Conservation (phyloP, 2,797 vertebrate species). For the Gobionotothen gibberifrons region DNA sequence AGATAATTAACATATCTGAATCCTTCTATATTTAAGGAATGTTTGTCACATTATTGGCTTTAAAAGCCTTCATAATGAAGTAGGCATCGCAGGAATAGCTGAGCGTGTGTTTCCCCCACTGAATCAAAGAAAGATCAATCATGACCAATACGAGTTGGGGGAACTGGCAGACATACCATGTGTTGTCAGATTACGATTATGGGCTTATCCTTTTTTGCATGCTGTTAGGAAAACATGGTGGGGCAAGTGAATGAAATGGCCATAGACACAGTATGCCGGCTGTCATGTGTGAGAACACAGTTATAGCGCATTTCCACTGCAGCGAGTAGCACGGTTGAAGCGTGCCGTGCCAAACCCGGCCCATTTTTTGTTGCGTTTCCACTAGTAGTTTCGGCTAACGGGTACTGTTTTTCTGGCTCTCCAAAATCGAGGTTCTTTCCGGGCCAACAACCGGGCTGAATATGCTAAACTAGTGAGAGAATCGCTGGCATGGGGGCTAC, state of each 20-base stretch:
- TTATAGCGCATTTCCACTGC: neutral
- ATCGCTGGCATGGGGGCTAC: no score
- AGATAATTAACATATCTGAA: constrained; percentile 8
- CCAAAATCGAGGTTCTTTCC: no score
- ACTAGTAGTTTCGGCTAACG: no score
- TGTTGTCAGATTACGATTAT: constrained; percentile 53
- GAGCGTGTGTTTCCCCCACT: constrained; percentile 17
- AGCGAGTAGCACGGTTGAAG: no score
- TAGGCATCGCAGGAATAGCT: constrained; percentile 31
- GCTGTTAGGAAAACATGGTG: constrained; percentile 19
- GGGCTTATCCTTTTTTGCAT: constrained; percentile 36
- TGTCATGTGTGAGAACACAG: constrained; percentile 41
- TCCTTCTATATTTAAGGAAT: neutral
- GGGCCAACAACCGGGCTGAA: no score
- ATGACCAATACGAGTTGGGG: constrained; percentile 29
- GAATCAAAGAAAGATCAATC: constrained; percentile 35
- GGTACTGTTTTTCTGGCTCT: no score
- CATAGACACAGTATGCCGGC: neutral
- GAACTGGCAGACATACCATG: constrained; percentile 36
- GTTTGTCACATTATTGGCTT: constrained; percentile 8
- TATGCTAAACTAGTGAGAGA: no score
- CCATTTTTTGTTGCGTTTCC: no score
- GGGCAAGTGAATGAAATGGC: constrained; percentile 28
- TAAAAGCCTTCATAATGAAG: constrained; percentile 50
- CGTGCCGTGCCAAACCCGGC: no score